These are phyloP conservation scores for Anolis apletophallus DNA, from an alignment of 2,797 vertebrate species.

Conservation along the genomic window DNA sequence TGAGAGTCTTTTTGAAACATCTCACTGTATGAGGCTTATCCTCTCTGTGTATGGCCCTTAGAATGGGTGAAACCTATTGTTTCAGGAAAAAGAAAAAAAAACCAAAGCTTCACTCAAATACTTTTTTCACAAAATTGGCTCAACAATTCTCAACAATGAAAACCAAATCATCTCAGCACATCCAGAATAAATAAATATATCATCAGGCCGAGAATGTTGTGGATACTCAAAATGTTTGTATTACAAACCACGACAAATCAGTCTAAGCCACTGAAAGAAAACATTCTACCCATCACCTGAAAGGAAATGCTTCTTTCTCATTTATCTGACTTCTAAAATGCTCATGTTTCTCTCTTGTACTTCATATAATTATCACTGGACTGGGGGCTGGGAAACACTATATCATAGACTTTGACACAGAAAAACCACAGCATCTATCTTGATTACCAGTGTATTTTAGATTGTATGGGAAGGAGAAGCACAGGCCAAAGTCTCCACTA, in stretches of 20 bases:
- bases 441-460: conserved; percentile 17
- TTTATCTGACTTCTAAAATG: conserved; percentile 26
- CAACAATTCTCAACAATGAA: conserved; percentile 36
- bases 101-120: conserved; percentile 25
- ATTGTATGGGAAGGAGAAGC: conserved; percentile 5
- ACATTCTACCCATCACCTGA: conserved; percentile 48
- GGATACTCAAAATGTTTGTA: conserved; percentile 50
- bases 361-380: conserved; percentile 36
- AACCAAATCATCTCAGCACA: conserved; percentile 55
- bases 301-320: conserved; percentile 45
- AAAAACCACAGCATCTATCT: neutral
- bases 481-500: neutral
- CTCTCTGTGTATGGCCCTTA: neutral
- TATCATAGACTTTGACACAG: conserved; percentile 14
- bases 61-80: neutral
- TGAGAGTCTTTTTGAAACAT: neutral
- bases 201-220: conserved; percentile 48
- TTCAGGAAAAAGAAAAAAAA: conserved; percentile 44
- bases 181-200: conserved; percentile 45
- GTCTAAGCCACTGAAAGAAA: conserved; percentile 56
- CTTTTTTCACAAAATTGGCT: conserved; percentile 36
- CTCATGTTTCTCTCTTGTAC: conserved; percentile 28
- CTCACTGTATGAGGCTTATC: neutral
- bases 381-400: neutral
- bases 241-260: conserved; percentile 64